These are phyloP conservation scores for Notechis scutatus DNA, from an alignment of 2,113 vertebrate species.

Conservation along the genomic window DNA sequence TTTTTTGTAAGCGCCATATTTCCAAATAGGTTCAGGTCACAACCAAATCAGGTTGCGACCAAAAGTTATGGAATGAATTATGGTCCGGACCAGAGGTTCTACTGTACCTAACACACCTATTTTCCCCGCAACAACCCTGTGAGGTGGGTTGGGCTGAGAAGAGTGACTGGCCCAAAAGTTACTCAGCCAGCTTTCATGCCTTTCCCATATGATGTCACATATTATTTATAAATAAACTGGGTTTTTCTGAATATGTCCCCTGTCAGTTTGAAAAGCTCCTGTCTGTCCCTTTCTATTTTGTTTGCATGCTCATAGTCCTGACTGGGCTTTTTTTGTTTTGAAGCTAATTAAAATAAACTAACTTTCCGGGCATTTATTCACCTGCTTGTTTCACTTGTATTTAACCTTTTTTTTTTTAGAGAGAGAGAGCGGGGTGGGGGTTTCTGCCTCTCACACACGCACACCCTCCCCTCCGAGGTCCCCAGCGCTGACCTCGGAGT, in stretches of 20 bases:
- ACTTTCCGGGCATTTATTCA: neutral
- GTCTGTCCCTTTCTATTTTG: constrained; percentile 6
- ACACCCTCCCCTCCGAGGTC: constrained; percentile 39
- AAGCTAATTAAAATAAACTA: constrained; percentile 48
- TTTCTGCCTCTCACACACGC: neutral
- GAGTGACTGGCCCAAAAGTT: neutral
- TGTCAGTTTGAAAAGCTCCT: constrained; percentile 16
- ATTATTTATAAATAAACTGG: neutral
- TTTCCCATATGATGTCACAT: neutral
- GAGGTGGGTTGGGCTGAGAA: neutral
- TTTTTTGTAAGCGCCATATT: too few relatives aligned
- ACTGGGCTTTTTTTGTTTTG: neutral
- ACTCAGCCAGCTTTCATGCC: too few relatives aligned
- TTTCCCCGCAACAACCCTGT: neutral
- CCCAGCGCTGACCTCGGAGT: constrained; percentile 67
- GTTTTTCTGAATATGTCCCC: neutral
- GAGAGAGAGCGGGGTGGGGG: too few relatives aligned
- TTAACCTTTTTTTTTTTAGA: neutral
- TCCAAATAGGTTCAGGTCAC: too few relatives aligned
- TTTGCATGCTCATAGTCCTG: constrained; percentile 35
- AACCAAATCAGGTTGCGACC: too few relatives aligned
- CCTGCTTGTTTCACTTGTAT: neutral
- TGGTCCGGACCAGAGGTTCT: too few relatives aligned
- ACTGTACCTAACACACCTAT: neutral
- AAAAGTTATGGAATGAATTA: too few relatives aligned